Percentiles rank a stretch among this genome's conserved stretches.
phyloP scores from a whole-genome alignment of 2,113 vertebrate species.

The Platycercus adscitus region DNA sequence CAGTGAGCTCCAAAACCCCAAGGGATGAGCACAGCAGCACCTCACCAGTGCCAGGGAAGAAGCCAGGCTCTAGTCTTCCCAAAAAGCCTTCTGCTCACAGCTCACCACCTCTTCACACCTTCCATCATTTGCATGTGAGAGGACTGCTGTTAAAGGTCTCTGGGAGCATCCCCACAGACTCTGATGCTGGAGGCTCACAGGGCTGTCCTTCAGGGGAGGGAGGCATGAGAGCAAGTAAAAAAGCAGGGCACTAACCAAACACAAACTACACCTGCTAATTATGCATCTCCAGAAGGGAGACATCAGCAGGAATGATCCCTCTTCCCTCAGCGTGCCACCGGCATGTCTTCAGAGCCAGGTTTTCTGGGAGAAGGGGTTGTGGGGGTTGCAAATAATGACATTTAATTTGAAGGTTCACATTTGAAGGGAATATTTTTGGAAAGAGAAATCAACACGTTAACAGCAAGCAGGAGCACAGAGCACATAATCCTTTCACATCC shows the following conservation, averaged over 20 bases:
- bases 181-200: neutral
- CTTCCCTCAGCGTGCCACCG: neutral
- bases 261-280: neutral
- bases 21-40: neutral
- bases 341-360: neutral
- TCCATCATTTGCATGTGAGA: accelerated
- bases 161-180: neutral
- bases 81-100: neutral
- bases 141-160: accelerated
- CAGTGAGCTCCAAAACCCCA: accelerated
- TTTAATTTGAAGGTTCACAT: neutral
- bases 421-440: constrained; percentile 38
- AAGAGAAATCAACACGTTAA: constrained; percentile 37
- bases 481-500: constrained; percentile 39
- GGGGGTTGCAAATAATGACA: constrained; percentile 16
- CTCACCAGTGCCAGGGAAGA: neutral
- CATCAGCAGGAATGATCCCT: neutral
- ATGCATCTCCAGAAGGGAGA: neutral
- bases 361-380: neutral
- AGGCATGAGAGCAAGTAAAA: neutral
- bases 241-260: neutral
- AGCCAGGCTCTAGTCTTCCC: neutral
- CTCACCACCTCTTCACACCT: neutral
- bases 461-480: neutral
- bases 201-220: neutral